phyloP scores from a whole-genome alignment of 2,113 vertebrate genomes.

The Cavia aperea region DNA sequence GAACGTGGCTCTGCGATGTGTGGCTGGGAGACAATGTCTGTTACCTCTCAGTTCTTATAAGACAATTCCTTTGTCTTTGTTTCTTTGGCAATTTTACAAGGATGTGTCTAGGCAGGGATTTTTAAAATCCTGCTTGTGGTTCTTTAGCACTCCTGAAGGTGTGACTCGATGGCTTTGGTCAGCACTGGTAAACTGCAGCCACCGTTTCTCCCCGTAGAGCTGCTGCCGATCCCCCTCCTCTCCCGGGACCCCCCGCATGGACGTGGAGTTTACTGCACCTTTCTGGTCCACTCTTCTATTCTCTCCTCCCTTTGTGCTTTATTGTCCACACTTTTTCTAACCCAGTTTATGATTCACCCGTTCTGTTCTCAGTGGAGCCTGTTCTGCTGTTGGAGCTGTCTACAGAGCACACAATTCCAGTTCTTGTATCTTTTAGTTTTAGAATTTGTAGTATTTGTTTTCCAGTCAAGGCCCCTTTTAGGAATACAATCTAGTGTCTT shows the following conservation, averaged over 20 bases:
- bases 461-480: not conserved
- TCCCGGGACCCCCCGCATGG: rapidly evolving
- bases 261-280: rapidly evolving
- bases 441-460: not conserved
- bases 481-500: not conserved
- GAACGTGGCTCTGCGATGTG: not conserved
- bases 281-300: not conserved
- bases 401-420: not conserved
- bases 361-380: not conserved
- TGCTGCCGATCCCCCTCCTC: not conserved
- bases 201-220: no score
- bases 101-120: no score
- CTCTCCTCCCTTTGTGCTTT: not conserved
- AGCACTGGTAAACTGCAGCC: not conserved
- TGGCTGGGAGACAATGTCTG: not conserved
- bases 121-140: not conserved
- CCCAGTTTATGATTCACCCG: not conserved
- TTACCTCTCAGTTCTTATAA: not conserved
- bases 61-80: not conserved
- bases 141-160: not conserved
- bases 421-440: not conserved
- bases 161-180: not conserved
- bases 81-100: not conserved
- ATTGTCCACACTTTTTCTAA: not conserved
- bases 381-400: not conserved